Base-by-base conservation (phyloP, 2,888 invertebrate species). In the Papilio protenor region DNA sequence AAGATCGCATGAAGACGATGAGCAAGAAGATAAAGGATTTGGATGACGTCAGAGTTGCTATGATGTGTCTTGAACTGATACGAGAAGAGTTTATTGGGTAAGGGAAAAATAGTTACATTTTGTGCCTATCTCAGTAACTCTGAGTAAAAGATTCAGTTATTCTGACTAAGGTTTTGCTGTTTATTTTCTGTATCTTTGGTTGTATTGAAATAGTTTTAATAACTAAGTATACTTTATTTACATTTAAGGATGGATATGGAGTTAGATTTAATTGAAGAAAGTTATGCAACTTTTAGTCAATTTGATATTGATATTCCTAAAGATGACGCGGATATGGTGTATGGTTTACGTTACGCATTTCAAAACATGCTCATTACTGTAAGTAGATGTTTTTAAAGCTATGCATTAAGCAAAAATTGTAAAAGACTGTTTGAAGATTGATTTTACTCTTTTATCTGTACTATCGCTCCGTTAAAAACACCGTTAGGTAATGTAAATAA, bases 281-380 rank as follows among this genome's bases (percentile, higher is more conserved):
- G 97, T 0, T 98, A 98, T 87, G 95, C 94, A 0, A 95, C 97
- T n/a, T 96, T 98, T 87, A 88, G 92, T 12, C 95, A 95, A 82
- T 97, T 96, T 85, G 93, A 95, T 76, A 96, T 97, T 77, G 95
- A 95, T 79, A 96, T 98, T 52, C 96, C 96, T 0, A 96, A 96
- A 87, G 98, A 98, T 80, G 98, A 98, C 85, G 96, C 96, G 11
- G 97, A 98, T 77, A 95, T 96, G 87, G 97, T 98, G 2, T 97
- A 98, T 83, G 96, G 97, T 12, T 91, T 98, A 61, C 95, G 97
- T 83, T 97, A 97, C 83, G 96, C 96, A 82, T 98, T 98, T 86
- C 96, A 96, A 80, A 97, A 96, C 85, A 96, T 98, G 96, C 90
- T 97, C 52, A 89, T 95, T 75, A 96, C 96, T 81, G 97, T 98